Evolutionary conservation across 2,888 invertebrate genomes (phyloP), one percentile per base, ranked within the genome.

Genomic region (Glyphotaelius pellucidus): DNA sequence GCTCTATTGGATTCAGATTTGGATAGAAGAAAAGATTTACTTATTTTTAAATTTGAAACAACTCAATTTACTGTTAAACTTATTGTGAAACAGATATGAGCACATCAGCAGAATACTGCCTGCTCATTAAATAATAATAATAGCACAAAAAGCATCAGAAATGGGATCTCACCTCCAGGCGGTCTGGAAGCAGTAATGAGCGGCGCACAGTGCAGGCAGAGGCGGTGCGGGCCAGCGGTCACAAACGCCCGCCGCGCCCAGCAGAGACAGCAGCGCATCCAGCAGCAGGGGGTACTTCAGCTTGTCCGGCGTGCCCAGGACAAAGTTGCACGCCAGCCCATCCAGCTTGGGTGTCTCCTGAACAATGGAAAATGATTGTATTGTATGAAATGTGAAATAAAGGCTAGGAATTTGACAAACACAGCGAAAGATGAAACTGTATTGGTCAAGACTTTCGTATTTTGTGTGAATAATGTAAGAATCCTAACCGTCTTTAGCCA

Each of bases 261-360:
- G 95, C 93, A 99, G 97, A 93, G 98, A 97, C 42, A 99, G 97
- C 7, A 99, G 95, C 0, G 99, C 98, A 94, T 99, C 98, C 93
- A 99, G 97, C 12, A 99, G 95, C 84, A 98, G 95, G 0, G 98
- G 98, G 95, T 99, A 99, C 94, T 98, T 98, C 90, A 99, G 96
- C 95, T 98, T 98, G 94, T 99, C 99, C 0, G 98, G 98, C 2
- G 98, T 99, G 90, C 99, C 99, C 93, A 99, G 96, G 92, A 99
- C 98, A 94, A 99, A 99, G 96, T 99, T 99, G 95, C 98, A 98
- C 2, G 99, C 99, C 91, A 98, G 95, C 4, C 98, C 98, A 95
- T 99, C 99, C 92, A 99, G 96, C 95, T 99, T 99, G 0, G 99
- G 99, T 85, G 98, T 98, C 94, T 99, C 99, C 95, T 97, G 96